Evolutionary conservation across 2,113 vertebrate species (phyloP).

Genomic region (Felis chaus): DNA sequence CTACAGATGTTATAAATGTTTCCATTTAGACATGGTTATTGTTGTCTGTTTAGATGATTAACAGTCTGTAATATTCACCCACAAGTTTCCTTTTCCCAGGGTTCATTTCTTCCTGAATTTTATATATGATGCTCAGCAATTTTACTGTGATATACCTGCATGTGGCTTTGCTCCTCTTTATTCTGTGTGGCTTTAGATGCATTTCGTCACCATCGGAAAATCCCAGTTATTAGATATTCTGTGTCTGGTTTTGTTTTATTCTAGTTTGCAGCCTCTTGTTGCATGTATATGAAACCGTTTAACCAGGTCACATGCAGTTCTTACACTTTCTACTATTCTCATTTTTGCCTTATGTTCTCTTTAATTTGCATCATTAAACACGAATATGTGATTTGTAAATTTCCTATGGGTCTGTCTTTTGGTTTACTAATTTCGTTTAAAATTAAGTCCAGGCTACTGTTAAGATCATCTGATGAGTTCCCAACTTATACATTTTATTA

Average conservation of each 20-base stretch:
- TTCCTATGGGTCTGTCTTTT: neutral
- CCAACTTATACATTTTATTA: neutral
- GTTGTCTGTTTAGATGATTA: neutral
- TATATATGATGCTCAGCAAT: neutral
- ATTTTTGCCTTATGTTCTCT: neutral
- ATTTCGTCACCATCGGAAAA: neutral
- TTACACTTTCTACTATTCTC: neutral
- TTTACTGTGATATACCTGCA: neutral
- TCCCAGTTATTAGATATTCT: neutral
- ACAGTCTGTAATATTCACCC: neutral
- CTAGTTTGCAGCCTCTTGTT: neutral
- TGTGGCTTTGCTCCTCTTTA: neutral
- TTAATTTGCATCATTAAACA: neutral
- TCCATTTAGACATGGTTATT: neutral
- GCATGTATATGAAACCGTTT: neutral
- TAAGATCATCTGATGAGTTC: neutral
- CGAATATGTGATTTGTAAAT: neutral
- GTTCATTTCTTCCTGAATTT: neutral
- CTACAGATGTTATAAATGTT: neutral
- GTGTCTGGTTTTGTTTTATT: neutral
- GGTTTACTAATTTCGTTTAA: neutral
- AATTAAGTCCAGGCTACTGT: neutral
- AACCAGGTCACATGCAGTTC: neutral
- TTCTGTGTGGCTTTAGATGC: neutral
- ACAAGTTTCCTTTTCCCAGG: neutral